Conservation (phyloP, 2,888 invertebrate genomes). For the Andricus quercusramuli region DNA sequence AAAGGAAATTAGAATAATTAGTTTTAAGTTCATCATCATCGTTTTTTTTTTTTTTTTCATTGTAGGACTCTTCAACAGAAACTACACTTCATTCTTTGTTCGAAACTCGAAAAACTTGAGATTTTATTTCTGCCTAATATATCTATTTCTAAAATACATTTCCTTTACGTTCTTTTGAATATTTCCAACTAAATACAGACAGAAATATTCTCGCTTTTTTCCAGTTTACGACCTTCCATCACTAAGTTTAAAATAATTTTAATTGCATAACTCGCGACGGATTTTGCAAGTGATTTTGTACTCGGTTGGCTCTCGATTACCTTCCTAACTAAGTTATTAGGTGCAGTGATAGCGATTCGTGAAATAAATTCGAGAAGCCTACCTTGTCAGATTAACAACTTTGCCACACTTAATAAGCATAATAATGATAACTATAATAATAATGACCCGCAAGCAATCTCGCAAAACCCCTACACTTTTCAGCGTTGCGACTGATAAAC, state of each 20-base stretch:
- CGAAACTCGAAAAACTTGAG: slow-evolving; percentile 13
- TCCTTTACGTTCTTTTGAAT: neutral
- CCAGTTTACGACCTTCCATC: neutral
- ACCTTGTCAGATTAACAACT: slow-evolving; percentile 41
- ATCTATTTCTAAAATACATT: neutral
- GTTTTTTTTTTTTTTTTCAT: neutral
- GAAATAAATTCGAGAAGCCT: neutral
- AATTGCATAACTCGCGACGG: neutral
- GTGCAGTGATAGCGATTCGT: neutral
- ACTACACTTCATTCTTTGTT: slow-evolving; percentile 4
- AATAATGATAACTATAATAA: slow-evolving; percentile 37
- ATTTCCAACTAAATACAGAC: neutral
- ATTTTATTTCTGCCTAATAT: slow-evolving; percentile 2
- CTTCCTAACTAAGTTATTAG: neutral
- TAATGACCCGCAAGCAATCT: slow-evolving; percentile 51
- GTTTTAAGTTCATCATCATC: slow-evolving; percentile 16
- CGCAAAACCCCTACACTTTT: slow-evolving; percentile 51
- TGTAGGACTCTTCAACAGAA: neutral
- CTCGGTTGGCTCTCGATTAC: neutral
- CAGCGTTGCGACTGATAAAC: slow-evolving; percentile 54
- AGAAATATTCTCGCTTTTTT: neutral
- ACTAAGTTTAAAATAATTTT: slow-evolving; percentile 5
- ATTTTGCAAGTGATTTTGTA: neutral
- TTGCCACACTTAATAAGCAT: slow-evolving; percentile 47
- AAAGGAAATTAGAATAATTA: slow-evolving; percentile 62